These are phyloP conservation scores for Tricholaema leucomelas DNA, from an alignment of 2,113 vertebrate genomes.

Conservation along the genomic window DNA sequence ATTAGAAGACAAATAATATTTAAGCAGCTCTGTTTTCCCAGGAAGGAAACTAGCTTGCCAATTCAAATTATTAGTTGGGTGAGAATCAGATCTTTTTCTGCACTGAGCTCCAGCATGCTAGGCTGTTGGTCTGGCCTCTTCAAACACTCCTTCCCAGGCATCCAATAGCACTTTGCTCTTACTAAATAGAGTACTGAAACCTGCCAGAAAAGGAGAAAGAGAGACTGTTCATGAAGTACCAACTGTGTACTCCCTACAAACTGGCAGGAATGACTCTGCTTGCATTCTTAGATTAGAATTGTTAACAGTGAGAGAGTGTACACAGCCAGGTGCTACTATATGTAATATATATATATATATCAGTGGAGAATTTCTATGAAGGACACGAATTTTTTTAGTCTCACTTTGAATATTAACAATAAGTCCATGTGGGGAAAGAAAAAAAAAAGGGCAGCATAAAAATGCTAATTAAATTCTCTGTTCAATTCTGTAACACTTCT, in stretches of 20 bases:
- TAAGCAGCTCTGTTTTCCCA: not conserved
- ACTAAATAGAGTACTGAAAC: conserved; percentile 62
- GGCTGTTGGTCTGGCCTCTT: conserved; percentile 58
- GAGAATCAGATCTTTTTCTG: conserved; percentile 53
- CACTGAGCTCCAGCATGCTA: conserved; percentile 30
- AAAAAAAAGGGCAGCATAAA: not conserved
- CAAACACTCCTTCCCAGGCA: conserved; percentile 60
- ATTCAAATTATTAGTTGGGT: conserved; percentile 4
- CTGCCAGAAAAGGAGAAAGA: conserved; percentile 64
- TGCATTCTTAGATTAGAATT: not conserved
- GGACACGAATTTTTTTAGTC: not conserved
- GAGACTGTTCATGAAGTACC: conserved; percentile 55
- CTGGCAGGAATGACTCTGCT: conserved; percentile 25
- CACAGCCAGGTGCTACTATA: not conserved
- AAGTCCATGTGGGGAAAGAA: not conserved
- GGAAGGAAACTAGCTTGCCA: not conserved
- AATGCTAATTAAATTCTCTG: not conserved
- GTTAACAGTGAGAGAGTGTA: conserved; percentile 7
- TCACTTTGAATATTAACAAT: not conserved
- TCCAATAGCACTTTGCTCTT: conserved; percentile 60
- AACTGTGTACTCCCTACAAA: conserved; percentile 28
- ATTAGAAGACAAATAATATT: not conserved
- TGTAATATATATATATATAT: too few species aligned
- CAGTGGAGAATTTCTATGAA: not conserved
- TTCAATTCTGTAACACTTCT: not conserved